Base-by-base conservation (phyloP, 2,113 vertebrate genomes). In the Orientallactaga bullata region DNA sequence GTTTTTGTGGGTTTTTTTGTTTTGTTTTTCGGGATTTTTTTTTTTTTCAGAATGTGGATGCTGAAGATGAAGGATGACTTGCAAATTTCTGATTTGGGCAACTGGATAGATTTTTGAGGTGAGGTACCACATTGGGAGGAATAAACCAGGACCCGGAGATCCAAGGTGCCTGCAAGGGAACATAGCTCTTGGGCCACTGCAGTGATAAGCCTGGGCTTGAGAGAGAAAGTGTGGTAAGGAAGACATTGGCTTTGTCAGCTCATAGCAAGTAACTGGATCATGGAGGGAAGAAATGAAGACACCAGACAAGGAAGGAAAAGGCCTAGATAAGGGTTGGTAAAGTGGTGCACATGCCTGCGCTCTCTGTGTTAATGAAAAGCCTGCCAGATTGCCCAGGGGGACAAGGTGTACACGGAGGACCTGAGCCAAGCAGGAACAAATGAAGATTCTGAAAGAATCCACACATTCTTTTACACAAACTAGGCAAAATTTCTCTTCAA, bases 401-500 rank as follows among this genome's bases (percentile, higher is more conserved):
- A n/a, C 26, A 28, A 18, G 84, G 20, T 37, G 12, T 7, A 6
- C 20, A 2, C 9, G 79, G 11, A 72, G n/a, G 39, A 16, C 80
- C 21, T 28, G 11, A 79, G 37, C 72, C 85, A 76, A 85, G 30
- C 35, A 92, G 68, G 23, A 80, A 63, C 73, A 71, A 84, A 13
- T 30, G 88, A 92, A 37, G 17, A 21, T 24, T 76, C 5, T 20
- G 23, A 92, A 93, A 76, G 32, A 51, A 81, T 30, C 72, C 30
- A 86, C 28, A 68, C 72, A 94, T 90, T 68, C n/a, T 35, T 32
- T 74, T 76, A 86, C 55, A 76, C 65, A 87, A 87, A 47, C 7
- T 16, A 80, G 71, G n/a, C 51, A 85, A 26, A 66, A 21, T 30
- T 89, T 81, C 65, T 51, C 24, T 20, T 66, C 0, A 0, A 58